These are phyloP conservation scores for Dasypus novemcinctus DNA, from an alignment of 2,113 vertebrate genomes.

Conservation along the genomic window DNA sequence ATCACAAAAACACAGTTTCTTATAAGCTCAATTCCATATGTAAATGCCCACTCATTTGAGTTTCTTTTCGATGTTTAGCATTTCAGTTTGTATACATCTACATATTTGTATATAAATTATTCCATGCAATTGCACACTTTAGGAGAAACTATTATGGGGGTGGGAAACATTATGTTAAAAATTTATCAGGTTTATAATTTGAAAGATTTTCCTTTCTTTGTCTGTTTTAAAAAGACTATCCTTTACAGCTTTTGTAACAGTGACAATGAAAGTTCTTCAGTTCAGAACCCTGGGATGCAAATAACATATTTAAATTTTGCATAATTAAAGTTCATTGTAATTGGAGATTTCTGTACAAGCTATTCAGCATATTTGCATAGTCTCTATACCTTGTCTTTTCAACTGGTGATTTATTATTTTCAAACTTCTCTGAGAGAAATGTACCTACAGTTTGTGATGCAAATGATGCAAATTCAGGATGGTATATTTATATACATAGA, in stretches of 20 bases:
- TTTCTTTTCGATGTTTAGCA: conserved; percentile 60
- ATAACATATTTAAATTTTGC: conserved; percentile 48
- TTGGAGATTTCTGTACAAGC: conserved; percentile 60
- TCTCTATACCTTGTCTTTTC: conserved; percentile 51
- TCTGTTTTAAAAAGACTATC: conserved; percentile 19
- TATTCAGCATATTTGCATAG: conserved; percentile 43
- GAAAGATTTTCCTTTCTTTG: neutral
- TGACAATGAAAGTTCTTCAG: conserved; percentile 41
- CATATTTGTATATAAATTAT: conserved; percentile 72
- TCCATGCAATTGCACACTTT: conserved; percentile 54
- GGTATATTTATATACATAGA: conserved; percentile 30
- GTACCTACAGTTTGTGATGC: conserved; percentile 36
- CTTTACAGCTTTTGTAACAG: conserved; percentile 5
- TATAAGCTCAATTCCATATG: conserved; percentile 53
- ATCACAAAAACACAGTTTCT: conserved; percentile 68
- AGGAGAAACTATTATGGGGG: conserved; percentile 69
- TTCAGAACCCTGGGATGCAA: neutral
- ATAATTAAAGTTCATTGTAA: conserved; percentile 63
- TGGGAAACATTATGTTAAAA: conserved; percentile 73
- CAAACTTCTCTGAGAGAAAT: conserved; percentile 60
- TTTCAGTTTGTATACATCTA: conserved; percentile 68
- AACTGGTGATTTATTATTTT: conserved; percentile 24
- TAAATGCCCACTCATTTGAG: conserved; percentile 62
- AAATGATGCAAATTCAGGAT: neutral
- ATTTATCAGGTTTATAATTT: conserved; percentile 66